Evolutionary conservation across 2,113 vertebrate genomes (phyloP).

Genomic region (Nothocercus julius): DNA sequence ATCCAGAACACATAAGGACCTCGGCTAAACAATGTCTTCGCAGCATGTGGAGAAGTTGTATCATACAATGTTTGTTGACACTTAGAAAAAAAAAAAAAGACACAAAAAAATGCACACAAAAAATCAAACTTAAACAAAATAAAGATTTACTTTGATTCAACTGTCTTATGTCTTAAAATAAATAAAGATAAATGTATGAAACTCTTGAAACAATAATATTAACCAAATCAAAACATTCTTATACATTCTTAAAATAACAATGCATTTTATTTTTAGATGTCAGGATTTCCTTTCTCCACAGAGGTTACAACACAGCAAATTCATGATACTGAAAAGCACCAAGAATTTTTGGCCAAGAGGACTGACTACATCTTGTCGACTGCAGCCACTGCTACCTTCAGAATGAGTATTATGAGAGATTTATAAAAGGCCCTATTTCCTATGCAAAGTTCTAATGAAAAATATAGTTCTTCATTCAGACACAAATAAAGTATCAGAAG

Average conservation of each 20-base stretch:
- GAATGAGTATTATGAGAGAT: neutral
- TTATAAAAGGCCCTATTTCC: neutral
- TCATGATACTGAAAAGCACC: conserved; percentile 13
- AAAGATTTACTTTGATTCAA: neutral
- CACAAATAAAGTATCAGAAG: neutral
- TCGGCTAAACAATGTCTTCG: neutral
- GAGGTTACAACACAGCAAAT: conserved; percentile 30
- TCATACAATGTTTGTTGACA: neutral
- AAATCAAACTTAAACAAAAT: neutral
- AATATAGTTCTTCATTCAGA: neutral
- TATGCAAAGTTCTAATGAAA: neutral
- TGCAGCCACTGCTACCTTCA: neutral
- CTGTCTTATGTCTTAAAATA: neutral
- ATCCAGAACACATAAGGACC: neutral
- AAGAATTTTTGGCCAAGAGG: neutral
- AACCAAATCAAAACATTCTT: conserved; percentile 27
- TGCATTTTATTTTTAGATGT: conserved; percentile 70
- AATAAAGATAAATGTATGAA: neutral
- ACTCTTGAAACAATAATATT: conserved; percentile 33
- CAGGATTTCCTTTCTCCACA: conserved; percentile 69
- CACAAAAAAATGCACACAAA: neutral
- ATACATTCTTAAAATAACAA: conserved; percentile 66
- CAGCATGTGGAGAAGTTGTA: neutral
- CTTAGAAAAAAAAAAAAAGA: neutral
- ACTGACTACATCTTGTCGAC: neutral